These are phyloP conservation scores for Anas bahamensis DNA, from an alignment of 2,797 vertebrate genomes.

Conservation along the genomic window DNA sequence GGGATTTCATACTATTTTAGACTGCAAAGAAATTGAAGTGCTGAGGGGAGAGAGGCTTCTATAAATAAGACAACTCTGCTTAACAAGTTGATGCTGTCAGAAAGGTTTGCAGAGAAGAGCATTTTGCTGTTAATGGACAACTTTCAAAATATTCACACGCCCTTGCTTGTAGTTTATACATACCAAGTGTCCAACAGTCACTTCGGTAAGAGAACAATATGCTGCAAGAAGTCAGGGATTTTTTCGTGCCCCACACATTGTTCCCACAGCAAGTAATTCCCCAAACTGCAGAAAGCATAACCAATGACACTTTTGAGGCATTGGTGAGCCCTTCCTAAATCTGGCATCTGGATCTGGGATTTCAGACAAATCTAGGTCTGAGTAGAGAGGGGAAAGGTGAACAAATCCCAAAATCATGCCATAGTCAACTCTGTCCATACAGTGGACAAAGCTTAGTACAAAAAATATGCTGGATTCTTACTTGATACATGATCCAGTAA, in stretches of 20 bases:
- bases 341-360: not conserved
- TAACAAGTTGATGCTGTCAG: not conserved
- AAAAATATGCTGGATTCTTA: not conserved
- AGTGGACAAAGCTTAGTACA: not conserved
- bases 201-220: not conserved
- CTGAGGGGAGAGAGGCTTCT: not conserved
- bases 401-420: not conserved
- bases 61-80: not conserved
- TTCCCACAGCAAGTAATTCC: not conserved
- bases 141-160: not conserved
- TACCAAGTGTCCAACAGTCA: not conserved
- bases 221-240: not conserved
- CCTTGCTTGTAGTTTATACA: not conserved
- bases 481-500: not conserved
- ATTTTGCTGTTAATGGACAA: not conserved
- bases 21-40: not conserved
- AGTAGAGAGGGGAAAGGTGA: not conserved
- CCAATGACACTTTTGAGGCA: not conserved
- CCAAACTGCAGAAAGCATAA: not conserved
- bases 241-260: not conserved
- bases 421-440: not conserved
- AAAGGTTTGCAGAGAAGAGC: not conserved
- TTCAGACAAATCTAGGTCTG: not conserved
- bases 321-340: not conserved
- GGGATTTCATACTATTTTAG: not conserved